Evolutionary conservation across 2,113 vertebrate species (phyloP), one percentile per base, ranked within the genome.

Genomic region (Crotalus viridis): DNA sequence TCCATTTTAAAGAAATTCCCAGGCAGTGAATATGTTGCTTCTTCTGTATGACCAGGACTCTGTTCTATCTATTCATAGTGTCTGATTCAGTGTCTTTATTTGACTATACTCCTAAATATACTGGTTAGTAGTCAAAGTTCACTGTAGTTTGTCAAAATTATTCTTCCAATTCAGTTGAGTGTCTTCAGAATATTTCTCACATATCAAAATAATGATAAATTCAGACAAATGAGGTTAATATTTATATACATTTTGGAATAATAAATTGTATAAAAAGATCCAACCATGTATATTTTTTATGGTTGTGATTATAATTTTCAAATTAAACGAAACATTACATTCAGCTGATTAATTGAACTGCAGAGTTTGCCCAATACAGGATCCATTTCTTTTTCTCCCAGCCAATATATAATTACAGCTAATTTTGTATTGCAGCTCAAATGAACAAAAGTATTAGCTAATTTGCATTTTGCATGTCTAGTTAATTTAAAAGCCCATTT

Each of bases 401-500:
- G 69, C 33, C 52, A 39, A 55, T 33, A 43, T 91, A 55, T 43
- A 69, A 91, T 0, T 15, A 48, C 3, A 74, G 64, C 61, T 81
- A 9, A 89, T 93, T 93, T 55, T 59, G 56, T 17, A 94, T 43
- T 7, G 91, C 69, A 39, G 46, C 26, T 91, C 55, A 92, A 94
- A 95, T 94, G 13, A 64, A 55, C 85, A 94, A 85, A 95, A 95
- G 90, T 52, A 22, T 39, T 89, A 39, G 33, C 1, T 89, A 95
- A 90, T 39, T 91, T 95, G 89, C 92, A 94, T 19, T 89, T 5
- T n/a, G 89, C 87, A 95, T 81, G 69, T 81, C 33, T 81, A 81
- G 69, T 94, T 96, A 95, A 94, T 90, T 91, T n/a, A 92, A 91
- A 94, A 52, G 2, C 57, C 94, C 43, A 94, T 95, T 95, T 93